Percentiles rank a stretch among this genome's conserved stretches.
Evolutionary conservation across 2,113 vertebrate genomes (phyloP).

Genomic region (Acinonyx jubatus): DNA sequence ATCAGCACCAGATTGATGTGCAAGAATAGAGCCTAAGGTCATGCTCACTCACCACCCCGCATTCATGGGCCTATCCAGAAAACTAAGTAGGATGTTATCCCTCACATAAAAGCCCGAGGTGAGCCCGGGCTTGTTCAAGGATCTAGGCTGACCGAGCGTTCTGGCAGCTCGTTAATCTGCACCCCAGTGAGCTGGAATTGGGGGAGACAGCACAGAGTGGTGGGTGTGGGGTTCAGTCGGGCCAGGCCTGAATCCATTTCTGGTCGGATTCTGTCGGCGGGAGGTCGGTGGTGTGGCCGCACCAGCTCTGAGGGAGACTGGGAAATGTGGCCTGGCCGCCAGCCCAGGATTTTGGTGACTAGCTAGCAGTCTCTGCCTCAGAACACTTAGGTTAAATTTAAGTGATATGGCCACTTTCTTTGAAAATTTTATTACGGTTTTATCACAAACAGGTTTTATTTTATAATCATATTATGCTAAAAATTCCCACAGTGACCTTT

Average conservation of each 20-base stretch:
- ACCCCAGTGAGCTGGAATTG: background rate
- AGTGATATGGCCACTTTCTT: background rate
- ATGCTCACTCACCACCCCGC: background rate
- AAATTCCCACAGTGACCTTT: conserved; percentile 52
- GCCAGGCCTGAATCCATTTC: background rate
- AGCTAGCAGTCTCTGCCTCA: background rate
- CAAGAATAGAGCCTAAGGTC: background rate
- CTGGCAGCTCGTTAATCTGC: background rate
- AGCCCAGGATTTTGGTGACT: background rate
- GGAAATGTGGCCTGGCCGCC: background rate
- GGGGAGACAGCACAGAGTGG: background rate
- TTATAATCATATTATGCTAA: conserved; percentile 48
- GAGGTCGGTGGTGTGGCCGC: background rate
- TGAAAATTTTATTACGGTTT: background rate
- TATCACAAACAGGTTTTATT: conserved; percentile 49
- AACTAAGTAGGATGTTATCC: background rate
- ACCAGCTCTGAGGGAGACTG: background rate
- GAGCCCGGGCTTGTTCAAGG: background rate
- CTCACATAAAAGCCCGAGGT: background rate
- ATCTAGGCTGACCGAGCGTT: background rate
- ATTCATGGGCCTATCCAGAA: background rate
- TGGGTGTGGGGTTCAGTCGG: background rate
- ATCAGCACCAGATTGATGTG: background rate
- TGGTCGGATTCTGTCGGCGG: background rate
- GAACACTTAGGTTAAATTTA: background rate